Percentiles rank a stretch among this genome's conserved stretches.
Evolutionary conservation across 2,113 vertebrate species (phyloP).

Genomic region (Albula goreensis): DNA sequence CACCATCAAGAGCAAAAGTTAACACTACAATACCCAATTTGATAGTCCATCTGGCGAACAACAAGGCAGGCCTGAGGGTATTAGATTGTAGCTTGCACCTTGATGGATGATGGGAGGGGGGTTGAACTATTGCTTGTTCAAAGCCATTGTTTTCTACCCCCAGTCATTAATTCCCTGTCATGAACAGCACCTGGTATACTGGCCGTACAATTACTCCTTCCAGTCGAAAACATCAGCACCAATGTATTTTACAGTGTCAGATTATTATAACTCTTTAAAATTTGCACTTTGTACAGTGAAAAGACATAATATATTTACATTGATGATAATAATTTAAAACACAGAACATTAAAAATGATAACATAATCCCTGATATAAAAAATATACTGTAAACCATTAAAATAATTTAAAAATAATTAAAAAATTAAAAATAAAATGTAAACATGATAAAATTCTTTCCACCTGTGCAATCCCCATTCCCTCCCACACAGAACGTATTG

Average conservation of each 20-base stretch:
- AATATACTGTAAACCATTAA: conserved; percentile 31
- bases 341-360: conserved; percentile 57
- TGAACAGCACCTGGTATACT: conserved; percentile 48
- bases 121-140: conserved; percentile 59
- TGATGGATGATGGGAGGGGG: conserved; percentile 31
- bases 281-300: conserved; percentile 61
- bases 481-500: background rate
- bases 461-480: background rate
- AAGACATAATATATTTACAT: conserved; percentile 59
- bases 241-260: conserved; percentile 66
- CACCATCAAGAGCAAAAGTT: conserved; percentile 15
- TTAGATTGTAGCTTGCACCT: conserved; percentile 26
- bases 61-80: conserved; percentile 33
- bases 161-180: conserved; percentile 45
- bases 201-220: conserved; percentile 49
- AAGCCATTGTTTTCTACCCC: conserved; percentile 42
- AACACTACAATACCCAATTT: conserved; percentile 46
- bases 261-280: conserved; percentile 50
- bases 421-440: conserved; percentile 44
- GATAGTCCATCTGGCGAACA: conserved; percentile 25
- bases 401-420: conserved; percentile 21
- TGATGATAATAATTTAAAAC: conserved; percentile 47
- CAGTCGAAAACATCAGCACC: conserved; percentile 69
- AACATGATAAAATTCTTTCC: conserved; percentile 28
- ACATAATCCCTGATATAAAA: conserved; percentile 49